Evolutionary conservation across 2,113 vertebrate genomes (phyloP).

Genomic region (Entomyzon cyanotis): DNA sequence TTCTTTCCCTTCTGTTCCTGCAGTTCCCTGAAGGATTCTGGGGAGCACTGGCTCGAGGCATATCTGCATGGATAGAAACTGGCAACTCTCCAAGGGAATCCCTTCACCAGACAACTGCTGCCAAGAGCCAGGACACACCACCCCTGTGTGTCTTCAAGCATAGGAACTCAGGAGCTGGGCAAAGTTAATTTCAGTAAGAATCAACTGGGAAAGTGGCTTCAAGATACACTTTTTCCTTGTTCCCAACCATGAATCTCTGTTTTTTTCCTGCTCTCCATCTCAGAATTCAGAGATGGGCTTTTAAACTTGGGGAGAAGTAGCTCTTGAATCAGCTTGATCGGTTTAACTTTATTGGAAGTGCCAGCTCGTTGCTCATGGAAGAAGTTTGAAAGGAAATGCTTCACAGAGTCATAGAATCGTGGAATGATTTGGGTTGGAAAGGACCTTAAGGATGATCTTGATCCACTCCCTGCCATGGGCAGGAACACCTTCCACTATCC

Average conservation of each 20-base stretch:
- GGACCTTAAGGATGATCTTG: not conserved
- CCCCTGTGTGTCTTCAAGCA: not conserved
- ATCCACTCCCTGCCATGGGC: accelerated
- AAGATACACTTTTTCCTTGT: not conserved
- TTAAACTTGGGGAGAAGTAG: not conserved
- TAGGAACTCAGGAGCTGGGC: not conserved
- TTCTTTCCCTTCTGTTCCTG: not conserved
- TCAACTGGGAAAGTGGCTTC: not conserved
- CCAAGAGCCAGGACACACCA: not conserved
- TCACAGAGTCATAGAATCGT: not conserved
- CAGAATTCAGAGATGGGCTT: not conserved
- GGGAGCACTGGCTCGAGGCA: conserved; percentile 57
- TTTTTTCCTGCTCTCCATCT: not conserved
- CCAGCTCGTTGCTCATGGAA: not conserved
- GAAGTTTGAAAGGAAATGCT: not conserved
- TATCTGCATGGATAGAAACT: conserved; percentile 42
- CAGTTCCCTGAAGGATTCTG: conserved; percentile 61
- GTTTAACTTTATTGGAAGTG: not conserved
- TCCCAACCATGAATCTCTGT: not conserved
- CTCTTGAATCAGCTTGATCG: not conserved
- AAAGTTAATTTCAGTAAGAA: conserved; percentile 30
- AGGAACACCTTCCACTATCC: not conserved
- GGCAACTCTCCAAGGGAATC: not conserved
- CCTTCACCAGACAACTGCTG: not conserved
- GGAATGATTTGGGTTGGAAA: not conserved